phyloP scores from a whole-genome alignment of 2,113 vertebrate species.

The Burhinus oedicnemus region DNA sequence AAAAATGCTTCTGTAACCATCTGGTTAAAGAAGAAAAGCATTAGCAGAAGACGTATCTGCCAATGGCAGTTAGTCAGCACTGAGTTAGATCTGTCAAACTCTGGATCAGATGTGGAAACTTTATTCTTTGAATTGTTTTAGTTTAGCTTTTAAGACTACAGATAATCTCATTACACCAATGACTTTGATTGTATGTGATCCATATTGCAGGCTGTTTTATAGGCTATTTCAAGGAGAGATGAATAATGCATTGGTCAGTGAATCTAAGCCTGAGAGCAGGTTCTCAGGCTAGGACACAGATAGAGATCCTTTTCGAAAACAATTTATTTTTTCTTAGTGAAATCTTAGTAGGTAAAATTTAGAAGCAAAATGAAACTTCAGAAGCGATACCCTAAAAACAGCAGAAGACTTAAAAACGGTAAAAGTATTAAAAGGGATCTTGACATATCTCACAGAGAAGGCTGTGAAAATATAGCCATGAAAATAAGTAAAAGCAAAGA shows the following conservation, averaged over 20 bases:
- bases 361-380: not conserved
- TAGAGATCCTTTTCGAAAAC: not conserved
- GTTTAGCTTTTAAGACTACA: not conserved
- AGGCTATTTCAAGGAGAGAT: not conserved
- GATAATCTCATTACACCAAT: not conserved
- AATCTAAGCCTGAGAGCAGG: rapidly evolving
- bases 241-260: not conserved
- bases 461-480: not conserved
- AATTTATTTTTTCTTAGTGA: not conserved
- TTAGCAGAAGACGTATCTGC: not conserved
- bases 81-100: not conserved
- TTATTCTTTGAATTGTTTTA: not conserved
- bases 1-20: not conserved
- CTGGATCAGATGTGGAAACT: not conserved
- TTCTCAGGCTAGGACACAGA: not conserved
- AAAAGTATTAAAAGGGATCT: not conserved
- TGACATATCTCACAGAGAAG: not conserved
- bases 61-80: not conserved
- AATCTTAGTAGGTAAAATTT: not conserved
- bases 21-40: not conserved
- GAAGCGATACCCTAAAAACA: not conserved
- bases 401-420: not conserved
- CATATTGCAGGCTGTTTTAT: not conserved
- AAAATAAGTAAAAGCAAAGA: not conserved
- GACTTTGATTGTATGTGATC: not conserved